Percentiles rank a stretch among this genome's conserved stretches.
phyloP scores from a whole-genome alignment of 2,113 vertebrate genomes.

The Sciurus niger region DNA sequence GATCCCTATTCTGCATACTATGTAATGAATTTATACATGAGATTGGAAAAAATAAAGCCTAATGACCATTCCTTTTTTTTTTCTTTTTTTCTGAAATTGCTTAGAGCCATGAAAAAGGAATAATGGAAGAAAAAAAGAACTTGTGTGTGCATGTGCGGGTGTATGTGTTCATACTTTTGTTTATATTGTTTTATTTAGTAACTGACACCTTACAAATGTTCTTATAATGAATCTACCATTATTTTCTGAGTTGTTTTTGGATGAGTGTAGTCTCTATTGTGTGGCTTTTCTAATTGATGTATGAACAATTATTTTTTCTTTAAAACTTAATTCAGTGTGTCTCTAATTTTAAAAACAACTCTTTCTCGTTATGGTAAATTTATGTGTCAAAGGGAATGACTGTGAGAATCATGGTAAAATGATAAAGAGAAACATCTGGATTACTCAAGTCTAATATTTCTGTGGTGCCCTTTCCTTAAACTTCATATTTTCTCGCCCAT shows the following conservation, averaged over 20 bases:
- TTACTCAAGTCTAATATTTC: neutral
- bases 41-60: neutral
- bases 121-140: neutral
- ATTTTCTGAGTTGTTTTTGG: neutral
- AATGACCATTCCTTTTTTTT: neutral
- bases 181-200: neutral
- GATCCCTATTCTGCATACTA: neutral
- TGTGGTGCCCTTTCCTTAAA: neutral
- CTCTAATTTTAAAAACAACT: neutral
- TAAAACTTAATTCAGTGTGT: neutral
- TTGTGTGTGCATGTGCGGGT: fast-evolving
- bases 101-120: constrained; percentile 16
- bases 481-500: neutral
- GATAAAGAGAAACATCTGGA: neutral
- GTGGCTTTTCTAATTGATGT: neutral
- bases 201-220: neutral
- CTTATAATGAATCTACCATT: neutral
- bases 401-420: neutral
- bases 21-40: neutral
- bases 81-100: neutral
- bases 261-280: neutral
- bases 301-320: constrained; percentile 28
- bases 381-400: neutral
- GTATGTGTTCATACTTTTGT: neutral
- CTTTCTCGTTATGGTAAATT: neutral